Evolutionary conservation across 2,113 vertebrate species (phyloP), one percentile per base, ranked within the genome.

Genomic region (Ceuthmochares aereus): DNA sequence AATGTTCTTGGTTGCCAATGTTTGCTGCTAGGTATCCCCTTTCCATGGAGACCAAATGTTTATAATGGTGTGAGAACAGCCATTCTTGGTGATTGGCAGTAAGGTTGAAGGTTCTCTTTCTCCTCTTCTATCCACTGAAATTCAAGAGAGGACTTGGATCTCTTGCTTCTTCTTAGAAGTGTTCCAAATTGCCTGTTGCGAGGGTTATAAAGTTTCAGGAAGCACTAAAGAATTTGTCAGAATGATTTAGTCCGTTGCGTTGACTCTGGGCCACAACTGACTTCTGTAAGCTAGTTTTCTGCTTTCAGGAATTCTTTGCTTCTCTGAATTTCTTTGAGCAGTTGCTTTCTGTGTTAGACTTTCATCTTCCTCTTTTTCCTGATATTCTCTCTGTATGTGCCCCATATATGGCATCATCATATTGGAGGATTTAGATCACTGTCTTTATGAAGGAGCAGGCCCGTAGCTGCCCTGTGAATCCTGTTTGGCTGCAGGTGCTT

Each of bases 41-140:
- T 93, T 96, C 96, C 93, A 91, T 96, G 95, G 96, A 96, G 96
- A 97, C 96, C 86, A 84, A 89, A 78, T 93, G 95, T 96, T 96
- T 96, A 40, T 88, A 92, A 82, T 49, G 84, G 92, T 90, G 93
- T 93, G 90, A 89, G 96, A 95, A 92, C 60, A 78, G 95, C 76
- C 93, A 68, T 93, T 96, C 86, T 81, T 72, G 49, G 74, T 87
- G 95, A 22, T 58, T 89, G 93, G 80, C 95, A 87, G 4, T 64
- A 5, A 91, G 76, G 83, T 56, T 73, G 73, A 76, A 85, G 87
- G 40, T 69, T 89, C 70, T 63, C 52, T 83, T 94, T 93, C 75
- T 94, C 79, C 40, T 58, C 64, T 83, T 93, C 75, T 72, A 43
- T 72, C 76, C 86, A 1, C 60, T 58, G 77, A 84, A 93, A 93